A percentile compares a stretch with the other conserved stretches of the same genome.
Conservation (phyloP, 2,797 vertebrate genomes). For the Bufotes viridis region DNA sequence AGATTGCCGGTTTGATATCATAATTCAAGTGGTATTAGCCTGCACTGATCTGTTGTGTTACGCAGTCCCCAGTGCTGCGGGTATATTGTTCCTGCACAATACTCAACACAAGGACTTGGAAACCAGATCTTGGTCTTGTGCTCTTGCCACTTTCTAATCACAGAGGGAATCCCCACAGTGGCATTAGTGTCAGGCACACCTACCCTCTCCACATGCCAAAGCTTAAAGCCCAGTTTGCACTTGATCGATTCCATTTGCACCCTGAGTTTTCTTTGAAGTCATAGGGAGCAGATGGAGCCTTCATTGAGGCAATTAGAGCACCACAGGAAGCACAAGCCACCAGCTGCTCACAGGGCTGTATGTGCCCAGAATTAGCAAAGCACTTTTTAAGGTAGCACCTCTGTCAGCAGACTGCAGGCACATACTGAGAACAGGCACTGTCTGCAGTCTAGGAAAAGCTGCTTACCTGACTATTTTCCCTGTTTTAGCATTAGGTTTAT, state of each 20-base stretch:
- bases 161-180: conserved; percentile 52
- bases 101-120: conserved; percentile 1
- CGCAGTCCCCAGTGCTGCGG: not conserved
- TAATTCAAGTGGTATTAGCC: not conserved
- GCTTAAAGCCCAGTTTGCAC: conserved; percentile 55
- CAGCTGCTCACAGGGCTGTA: conserved; percentile 55
- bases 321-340: conserved; percentile 56
- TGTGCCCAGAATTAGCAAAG: conserved; percentile 63
- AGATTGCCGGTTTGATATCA: not conserved
- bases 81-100: conserved; percentile 27
- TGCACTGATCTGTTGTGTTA: conserved; percentile 22
- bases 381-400: conserved; percentile 59
- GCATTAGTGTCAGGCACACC: conserved; percentile 52
- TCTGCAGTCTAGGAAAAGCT: not conserved
- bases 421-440: conserved; percentile 19
- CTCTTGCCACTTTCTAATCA: conserved; percentile 43
- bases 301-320: conserved; percentile 62
- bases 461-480: conserved; percentile 27
- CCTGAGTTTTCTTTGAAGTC: conserved; percentile 62
- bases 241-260: conserved; percentile 63
- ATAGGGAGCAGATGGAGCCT: conserved; percentile 60
- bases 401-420: conserved; percentile 45
- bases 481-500: not conserved
- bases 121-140: conserved; percentile 21
- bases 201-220: conserved; percentile 56